phyloP scores from a whole-genome alignment of 1,140 invertebrate genomes.

The Varroa destructor region DNA sequence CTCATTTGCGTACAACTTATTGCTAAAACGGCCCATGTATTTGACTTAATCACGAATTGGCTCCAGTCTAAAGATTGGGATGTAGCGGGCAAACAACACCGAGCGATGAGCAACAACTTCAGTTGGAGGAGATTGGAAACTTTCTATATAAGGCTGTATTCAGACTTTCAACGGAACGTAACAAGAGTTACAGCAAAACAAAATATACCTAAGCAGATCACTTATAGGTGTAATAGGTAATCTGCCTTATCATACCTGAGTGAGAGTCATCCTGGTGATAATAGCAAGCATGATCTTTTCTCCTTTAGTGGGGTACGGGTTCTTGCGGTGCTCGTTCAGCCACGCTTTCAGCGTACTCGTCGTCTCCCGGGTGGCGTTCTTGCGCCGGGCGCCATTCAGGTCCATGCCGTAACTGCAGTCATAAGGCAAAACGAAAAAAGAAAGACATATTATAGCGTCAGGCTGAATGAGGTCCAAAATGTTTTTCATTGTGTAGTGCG shows the following conservation, averaged over 20 bases:
- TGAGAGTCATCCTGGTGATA: conserved; percentile 50
- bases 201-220: too few species aligned
- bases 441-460: conserved; percentile 23
- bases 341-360: conserved; percentile 88
- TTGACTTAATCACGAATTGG: too few species aligned
- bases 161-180: too few species aligned
- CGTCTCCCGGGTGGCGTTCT: conserved; percentile 93
- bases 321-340: conserved; percentile 80
- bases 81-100: too few species aligned
- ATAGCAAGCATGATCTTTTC: conserved; percentile 51
- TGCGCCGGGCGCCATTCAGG: conserved; percentile 72
- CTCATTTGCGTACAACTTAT: too few species aligned
- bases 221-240: too few species aligned
- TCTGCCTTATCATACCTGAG: conserved; percentile 40
- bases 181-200: too few species aligned
- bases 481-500: not conserved
- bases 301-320: conserved; percentile 50
- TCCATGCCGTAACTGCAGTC: conserved; percentile 70
- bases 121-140: too few species aligned
- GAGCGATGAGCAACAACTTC: too few species aligned
- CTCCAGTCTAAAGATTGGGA: too few species aligned
- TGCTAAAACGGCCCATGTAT: too few species aligned
- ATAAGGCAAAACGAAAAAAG: conserved; percentile 29
- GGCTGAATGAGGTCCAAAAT: conserved; percentile 7
- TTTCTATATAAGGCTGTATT: too few species aligned